phyloP scores from a whole-genome alignment of 2,797 vertebrate genomes.

The Argya squamiceps region DNA sequence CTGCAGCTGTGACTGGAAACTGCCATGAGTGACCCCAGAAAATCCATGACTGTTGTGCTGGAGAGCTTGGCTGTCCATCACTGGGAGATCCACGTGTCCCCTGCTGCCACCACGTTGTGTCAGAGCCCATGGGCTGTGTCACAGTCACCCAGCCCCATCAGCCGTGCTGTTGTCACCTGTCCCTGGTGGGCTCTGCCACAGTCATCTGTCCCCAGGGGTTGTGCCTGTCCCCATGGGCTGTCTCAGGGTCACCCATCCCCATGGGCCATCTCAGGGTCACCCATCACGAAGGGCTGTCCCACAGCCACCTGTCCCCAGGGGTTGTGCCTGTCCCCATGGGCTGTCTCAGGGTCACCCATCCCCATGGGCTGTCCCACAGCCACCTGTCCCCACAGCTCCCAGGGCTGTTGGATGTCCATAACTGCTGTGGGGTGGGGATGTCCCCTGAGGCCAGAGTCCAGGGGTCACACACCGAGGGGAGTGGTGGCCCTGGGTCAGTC shows the following conservation, averaged over 20 bases:
- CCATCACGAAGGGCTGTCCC: background rate
- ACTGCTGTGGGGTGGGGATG: background rate
- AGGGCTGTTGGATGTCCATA: background rate
- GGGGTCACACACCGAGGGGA: accelerated
- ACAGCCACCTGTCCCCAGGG: too few species aligned
- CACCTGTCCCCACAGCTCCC: background rate
- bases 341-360: accelerated
- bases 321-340: too few species aligned
- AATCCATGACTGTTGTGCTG: accelerated
- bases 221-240: background rate
- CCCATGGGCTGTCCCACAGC: background rate
- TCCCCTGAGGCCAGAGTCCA: accelerated
- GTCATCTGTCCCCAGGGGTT: background rate
- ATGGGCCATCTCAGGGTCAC: accelerated
- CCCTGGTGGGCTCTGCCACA: background rate
- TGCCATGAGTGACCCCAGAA: accelerated
- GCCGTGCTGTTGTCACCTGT: accelerated
- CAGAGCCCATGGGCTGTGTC: background rate
- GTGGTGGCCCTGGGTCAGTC: accelerated
- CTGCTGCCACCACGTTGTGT: accelerated
- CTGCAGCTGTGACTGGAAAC: background rate
- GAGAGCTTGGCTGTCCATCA: accelerated
- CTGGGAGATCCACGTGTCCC: background rate
- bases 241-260: background rate
- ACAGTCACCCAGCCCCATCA: background rate